Evolutionary conservation across 2,888 invertebrate genomes (phyloP), one percentile per base, ranked within the genome.

Genomic region (Sarcophaga variegata): DNA sequence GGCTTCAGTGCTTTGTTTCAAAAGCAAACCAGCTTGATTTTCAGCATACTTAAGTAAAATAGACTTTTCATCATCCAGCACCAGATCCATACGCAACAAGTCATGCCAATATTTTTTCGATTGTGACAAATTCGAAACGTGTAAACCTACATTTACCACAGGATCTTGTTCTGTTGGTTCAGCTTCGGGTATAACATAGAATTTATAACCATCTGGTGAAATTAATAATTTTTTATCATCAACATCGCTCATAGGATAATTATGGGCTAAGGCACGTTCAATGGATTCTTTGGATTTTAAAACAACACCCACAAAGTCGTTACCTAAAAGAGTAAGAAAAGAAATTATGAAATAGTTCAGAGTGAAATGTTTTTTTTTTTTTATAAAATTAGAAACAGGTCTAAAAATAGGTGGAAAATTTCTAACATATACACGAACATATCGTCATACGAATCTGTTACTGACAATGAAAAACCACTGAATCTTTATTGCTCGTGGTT

Each of bases 151-250:
- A 94, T 97, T 97, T 71, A 95, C 93, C 0, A 98, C 95, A 66
- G 97, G 97, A 94, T 97, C 97, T 95, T 94, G 94, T 89, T 95
- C 94, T 27, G 90, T 90, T 1, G 96, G 96, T 92, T 96, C 95
- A 37, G 96, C 94, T 92, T 97, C 95, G 91, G 97, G 95, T 75
- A 97, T 93, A 77, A 99, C 95, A 90, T 95, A 96, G 93, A 98
- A 99, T 90, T 96, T 96, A 92, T 99, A 98, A 63, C 99, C 99
- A 90, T 98, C 99, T 6, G 99, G 99, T 67, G 98, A 98, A 91
- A 96, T 95, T 0, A 98, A 90, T 89, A 96, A 94, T 89, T 95
- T 95, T 71, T 70, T 77, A 37, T 95, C 95, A 89, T 95, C 94
- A 77, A 96, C 95, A 89, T 96, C 94, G 27, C 94, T 93, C 0